Percentiles rank a stretch among this genome's conserved stretches.
Evolutionary conservation across 2,113 vertebrate genomes (phyloP).

Genomic region (Stomatorhinus ivindoensis): DNA sequence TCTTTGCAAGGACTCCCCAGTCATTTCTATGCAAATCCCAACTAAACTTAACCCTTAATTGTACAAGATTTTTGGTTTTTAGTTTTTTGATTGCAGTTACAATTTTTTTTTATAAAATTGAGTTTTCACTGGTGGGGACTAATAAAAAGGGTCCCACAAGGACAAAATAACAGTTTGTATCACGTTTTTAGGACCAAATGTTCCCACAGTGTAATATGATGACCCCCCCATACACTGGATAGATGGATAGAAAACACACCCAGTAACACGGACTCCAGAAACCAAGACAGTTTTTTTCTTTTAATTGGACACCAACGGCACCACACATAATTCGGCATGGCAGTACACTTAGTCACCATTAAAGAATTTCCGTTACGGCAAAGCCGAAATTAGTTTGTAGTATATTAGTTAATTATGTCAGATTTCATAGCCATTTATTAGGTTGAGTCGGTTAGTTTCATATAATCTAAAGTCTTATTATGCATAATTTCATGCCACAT

Average conservation of each 20-base stretch:
- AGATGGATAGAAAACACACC: background rate
- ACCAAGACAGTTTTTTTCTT: background rate
- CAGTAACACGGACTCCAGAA: background rate
- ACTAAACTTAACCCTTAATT: background rate
- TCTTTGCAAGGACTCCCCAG: background rate
- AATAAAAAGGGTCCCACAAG: background rate
- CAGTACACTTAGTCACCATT: background rate
- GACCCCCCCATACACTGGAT: background rate
- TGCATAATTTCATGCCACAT: conserved; percentile 20
- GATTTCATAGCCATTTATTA: conserved; percentile 26
- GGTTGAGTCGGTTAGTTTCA: conserved; percentile 14
- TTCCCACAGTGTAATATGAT: too few relatives aligned
- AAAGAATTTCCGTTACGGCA: conserved; percentile 10
- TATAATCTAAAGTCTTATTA: conserved; percentile 20
- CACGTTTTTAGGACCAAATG: too few relatives aligned
- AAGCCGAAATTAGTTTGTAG: conserved; percentile 3
- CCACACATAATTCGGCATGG: background rate
- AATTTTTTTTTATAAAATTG: background rate
- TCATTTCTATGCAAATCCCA: background rate
- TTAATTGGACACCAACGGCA: background rate
- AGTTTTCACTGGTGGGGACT: background rate
- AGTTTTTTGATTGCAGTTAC: background rate
- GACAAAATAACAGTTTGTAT: background rate
- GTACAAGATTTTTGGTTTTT: background rate
- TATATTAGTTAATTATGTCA: conserved; percentile 18